A percentile compares a stretch with the other conserved stretches of the same genome.
Conservation (phyloP, 64 coral and sea anemone genomes). For the Astreopora myriophthalma region DNA sequence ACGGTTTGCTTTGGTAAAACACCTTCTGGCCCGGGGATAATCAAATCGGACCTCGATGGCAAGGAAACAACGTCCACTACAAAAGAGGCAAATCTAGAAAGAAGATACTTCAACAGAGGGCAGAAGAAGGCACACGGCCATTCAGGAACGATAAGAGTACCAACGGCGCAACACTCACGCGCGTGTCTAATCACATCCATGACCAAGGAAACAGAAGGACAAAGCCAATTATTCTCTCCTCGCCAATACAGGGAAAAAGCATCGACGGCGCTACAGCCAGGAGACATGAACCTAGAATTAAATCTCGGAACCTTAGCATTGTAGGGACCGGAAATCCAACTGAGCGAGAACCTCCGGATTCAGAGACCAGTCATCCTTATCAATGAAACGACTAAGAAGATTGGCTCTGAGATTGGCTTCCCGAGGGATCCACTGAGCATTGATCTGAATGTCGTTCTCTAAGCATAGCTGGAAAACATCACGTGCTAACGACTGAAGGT, state of each 20-base stretch:
- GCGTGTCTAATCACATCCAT: slow-evolving; percentile 54
- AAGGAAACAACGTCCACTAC: slow-evolving; percentile 24
- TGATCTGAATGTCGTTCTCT: no score
- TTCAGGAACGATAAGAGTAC: slow-evolving; percentile 62
- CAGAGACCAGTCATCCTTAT: no score
- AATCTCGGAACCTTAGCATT: slow-evolving; percentile 50
- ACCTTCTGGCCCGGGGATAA: slow-evolving; percentile 61
- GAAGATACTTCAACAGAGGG: slow-evolving; percentile 29
- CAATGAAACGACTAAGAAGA: slow-evolving; percentile 21
- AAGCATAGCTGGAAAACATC: no score
- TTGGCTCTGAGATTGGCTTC: no score
- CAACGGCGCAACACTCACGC: slow-evolving; percentile 2
- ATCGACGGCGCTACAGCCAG: background rate
- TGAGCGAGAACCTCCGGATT: no score
- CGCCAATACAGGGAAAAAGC: no score
- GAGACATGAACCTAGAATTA: slow-evolving; percentile 34
- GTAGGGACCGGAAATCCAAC: background rate
- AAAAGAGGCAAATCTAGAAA: slow-evolving; percentile 44
- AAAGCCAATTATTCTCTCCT: slow-evolving; percentile 15
- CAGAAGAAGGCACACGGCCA: slow-evolving; percentile 60
- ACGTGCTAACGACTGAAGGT: no score
- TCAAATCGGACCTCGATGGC: slow-evolving; percentile 47
- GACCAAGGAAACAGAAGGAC: slow-evolving; percentile 27
- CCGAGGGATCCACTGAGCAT: no score
- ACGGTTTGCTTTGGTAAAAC: slow-evolving; percentile 43